These are phyloP conservation scores for Cromileptes altivelis DNA, from an alignment of 2,113 vertebrate genomes.

Conservation along the genomic window DNA sequence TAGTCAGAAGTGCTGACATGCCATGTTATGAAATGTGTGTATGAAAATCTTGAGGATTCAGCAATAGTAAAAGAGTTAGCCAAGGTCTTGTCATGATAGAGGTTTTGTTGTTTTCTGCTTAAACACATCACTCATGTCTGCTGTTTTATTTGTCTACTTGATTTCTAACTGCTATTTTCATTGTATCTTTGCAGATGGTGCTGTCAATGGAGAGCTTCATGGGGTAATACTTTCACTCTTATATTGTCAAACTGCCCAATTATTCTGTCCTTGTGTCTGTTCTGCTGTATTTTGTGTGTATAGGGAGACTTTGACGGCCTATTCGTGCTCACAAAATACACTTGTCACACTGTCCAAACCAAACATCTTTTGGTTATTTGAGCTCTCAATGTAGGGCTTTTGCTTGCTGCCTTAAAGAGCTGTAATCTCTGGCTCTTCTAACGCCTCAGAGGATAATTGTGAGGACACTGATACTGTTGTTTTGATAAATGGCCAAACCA, in stretches of 20 bases:
- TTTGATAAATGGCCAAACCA: background rate
- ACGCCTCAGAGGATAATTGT: background rate
- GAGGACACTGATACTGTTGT: background rate
- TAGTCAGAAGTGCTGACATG: slow-evolving; percentile 57
- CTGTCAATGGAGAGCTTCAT: slow-evolving; percentile 90
- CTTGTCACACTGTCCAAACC: background rate
- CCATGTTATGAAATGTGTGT: slow-evolving; percentile 16
- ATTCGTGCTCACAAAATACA: background rate
- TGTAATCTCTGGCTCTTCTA: background rate
- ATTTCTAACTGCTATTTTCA: slow-evolving; percentile 28
- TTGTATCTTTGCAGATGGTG: slow-evolving; percentile 80
- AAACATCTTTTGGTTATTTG: background rate
- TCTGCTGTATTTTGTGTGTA: background rate
- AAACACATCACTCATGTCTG: background rate
- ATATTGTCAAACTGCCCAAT: background rate
- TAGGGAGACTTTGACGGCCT: no score
- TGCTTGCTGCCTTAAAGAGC: background rate
- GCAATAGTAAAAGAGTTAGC: background rate
- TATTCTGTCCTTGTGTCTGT: background rate
- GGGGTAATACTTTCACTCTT: slow-evolving; percentile 77
- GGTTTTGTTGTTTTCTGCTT: background rate
- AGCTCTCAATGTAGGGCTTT: background rate
- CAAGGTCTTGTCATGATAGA: background rate
- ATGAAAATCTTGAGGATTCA: background rate
- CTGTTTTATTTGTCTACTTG: background rate